Base-by-base conservation (phyloP, 2,113 vertebrate species). In the Laticauda laticaudata region DNA sequence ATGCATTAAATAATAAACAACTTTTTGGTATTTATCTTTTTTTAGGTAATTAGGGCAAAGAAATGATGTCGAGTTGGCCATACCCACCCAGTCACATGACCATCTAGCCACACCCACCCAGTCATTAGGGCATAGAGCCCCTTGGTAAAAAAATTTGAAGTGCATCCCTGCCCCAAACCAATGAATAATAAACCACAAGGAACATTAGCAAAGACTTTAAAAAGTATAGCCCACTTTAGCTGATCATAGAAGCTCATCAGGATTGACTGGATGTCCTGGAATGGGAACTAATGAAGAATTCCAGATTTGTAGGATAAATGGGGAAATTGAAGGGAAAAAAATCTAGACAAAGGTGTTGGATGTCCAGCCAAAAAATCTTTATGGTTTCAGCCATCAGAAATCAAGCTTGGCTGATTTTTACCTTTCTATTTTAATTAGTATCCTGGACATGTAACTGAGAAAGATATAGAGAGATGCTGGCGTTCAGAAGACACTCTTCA, bases 401-500 rank as follows among this genome's bases (percentile, higher is more conserved):
- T 39, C 34, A 39, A 81, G 15, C 34, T 81, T 81, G 34, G 34
- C 69, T 21, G 15, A 88, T 86, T n/a, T 64, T 24, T 53, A 34
- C 94, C 51, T 23, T 93, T 85, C 94, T 96, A 96, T 95, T 95
- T 94, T 92, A 95, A 96, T 97, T 95, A 95, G 90, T 85, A 94
- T 88, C 48, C 26, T 48, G 88, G 90, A 64, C 64, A 92, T 95
- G 95, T 95, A 96, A 95, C 90, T 93, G 96, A 96, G 93, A 95
- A 91, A 29, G 90, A 88, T 94, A 93, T 34, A 91, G 94, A 92
- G 91, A 57, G n/a, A 29, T 57, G 14, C 64, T 95, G 57, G 94
- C 94, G 95, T 96, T 92, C 94, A 90, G 93, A 95, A 92, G 92
- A 56, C 93, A 29, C 75, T 96, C 34, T 93, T 91, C 75, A 94